Conservation (phyloP, 2,113 vertebrate species). For the Pollimyrus isidori region DNA sequence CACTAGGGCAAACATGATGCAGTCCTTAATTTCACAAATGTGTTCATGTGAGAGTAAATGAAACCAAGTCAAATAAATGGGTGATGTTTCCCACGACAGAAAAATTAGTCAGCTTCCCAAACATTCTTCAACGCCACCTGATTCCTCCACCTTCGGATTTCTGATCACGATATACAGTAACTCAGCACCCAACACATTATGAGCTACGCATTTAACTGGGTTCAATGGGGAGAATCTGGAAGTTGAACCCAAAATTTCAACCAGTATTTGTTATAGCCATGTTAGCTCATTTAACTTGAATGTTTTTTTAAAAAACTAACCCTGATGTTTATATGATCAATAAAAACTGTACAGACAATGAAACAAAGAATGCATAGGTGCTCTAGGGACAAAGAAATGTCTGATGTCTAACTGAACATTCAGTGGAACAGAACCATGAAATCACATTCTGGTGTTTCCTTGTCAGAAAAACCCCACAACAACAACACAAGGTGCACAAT, state of each 20-base stretch:
- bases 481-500: neutral
- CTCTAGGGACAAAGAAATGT: neutral
- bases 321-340: constrained; percentile 50
- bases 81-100: constrained; percentile 22
- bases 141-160: neutral
- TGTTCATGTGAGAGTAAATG: constrained; percentile 32
- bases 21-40: constrained; percentile 45
- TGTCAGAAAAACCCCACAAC: neutral
- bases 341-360: constrained; percentile 43
- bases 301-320: constrained; percentile 46
- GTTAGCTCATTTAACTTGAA: neutral
- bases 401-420: constrained; percentile 40
- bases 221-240: neutral
- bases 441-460: constrained; percentile 28
- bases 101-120: constrained; percentile 24
- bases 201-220: neutral
- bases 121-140: constrained; percentile 26
- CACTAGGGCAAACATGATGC: constrained; percentile 48
- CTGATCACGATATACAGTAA: neutral
- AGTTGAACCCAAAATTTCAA: constrained; percentile 23
- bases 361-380: constrained; percentile 22
- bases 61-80: neutral
- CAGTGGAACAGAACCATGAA: constrained; percentile 42
- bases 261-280: neutral
- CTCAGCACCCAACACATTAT: neutral